Conservation (phyloP, 2,888 invertebrate species). For the Drosophila anomalata region DNA sequence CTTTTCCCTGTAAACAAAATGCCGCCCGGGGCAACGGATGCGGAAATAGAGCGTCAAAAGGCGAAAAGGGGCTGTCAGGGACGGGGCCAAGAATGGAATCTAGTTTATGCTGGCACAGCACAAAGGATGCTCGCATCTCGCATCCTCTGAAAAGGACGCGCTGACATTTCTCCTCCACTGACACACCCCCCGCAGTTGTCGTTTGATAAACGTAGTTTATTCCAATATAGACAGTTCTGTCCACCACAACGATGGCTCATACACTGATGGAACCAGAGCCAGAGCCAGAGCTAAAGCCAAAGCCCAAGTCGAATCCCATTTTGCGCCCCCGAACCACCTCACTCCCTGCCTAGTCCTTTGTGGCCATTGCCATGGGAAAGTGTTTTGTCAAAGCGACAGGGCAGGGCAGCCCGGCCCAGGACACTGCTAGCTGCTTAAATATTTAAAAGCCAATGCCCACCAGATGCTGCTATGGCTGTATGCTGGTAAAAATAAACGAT, state of each 20-base stretch:
- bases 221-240: constrained; percentile 37
- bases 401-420: constrained; percentile 9
- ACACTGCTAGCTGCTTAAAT: constrained; percentile 45
- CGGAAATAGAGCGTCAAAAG: constrained; percentile 44
- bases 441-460: constrained; percentile 41
- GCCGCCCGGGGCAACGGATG: constrained; percentile 36
- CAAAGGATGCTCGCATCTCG: constrained; percentile 32
- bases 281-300: constrained; percentile 1
- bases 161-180: constrained; percentile 35
- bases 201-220: constrained; percentile 29
- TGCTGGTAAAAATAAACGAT: constrained; percentile 49
- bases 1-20: constrained; percentile 40
- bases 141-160: constrained; percentile 9
- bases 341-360: constrained; percentile 6
- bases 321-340: background rate
- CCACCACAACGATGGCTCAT: constrained; percentile 15
- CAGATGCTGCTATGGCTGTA: constrained; percentile 22
- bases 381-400: constrained; percentile 42
- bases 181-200: constrained; percentile 11
- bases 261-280: constrained; percentile 15
- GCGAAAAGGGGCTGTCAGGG: constrained; percentile 10
- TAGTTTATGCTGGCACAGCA: constrained; percentile 41
- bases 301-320: constrained; percentile 26
- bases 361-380: constrained; percentile 41
- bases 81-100: constrained; percentile 15